Evolutionary conservation across 2,113 vertebrate genomes (phyloP).

Genomic region (Cacatua alba): DNA sequence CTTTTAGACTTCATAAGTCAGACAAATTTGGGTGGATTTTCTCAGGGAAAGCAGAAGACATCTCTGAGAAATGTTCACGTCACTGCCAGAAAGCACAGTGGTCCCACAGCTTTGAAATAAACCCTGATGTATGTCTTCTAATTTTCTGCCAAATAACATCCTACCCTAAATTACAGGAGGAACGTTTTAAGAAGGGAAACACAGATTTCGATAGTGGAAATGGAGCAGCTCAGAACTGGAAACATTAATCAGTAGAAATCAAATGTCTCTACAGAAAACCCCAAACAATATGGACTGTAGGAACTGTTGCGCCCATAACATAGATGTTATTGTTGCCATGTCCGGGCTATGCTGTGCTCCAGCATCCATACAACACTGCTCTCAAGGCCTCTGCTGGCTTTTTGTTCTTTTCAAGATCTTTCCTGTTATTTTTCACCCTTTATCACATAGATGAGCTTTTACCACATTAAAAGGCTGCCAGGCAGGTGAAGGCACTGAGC

Average conservation of each 20-base stretch:
- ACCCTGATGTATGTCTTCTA: not conserved
- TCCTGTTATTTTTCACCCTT: not conserved
- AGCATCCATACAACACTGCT: not conserved
- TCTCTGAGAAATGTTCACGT: slow-evolving; percentile 30
- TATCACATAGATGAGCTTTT: not conserved
- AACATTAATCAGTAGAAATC: not conserved
- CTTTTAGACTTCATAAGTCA: slow-evolving; percentile 50
- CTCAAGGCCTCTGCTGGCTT: not conserved
- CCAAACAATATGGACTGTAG: not conserved
- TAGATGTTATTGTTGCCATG: not conserved
- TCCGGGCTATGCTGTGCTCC: not conserved
- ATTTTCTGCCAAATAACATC: slow-evolving; percentile 50
- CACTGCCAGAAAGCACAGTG: slow-evolving; percentile 52
- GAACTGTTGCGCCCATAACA: not conserved
- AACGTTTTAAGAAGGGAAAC: slow-evolving; percentile 35
- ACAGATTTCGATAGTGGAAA: slow-evolving; percentile 19
- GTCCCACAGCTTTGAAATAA: slow-evolving; percentile 49
- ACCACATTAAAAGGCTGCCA: not conserved
- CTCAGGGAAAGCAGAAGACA: slow-evolving; percentile 49
- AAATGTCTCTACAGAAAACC: not conserved
- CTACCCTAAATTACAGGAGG: slow-evolving; percentile 25
- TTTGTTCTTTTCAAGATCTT: not conserved
- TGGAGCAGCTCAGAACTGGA: not conserved
- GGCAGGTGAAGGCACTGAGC: not conserved
- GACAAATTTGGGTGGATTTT: slow-evolving; percentile 58